Conservation (phyloP, 1,140 invertebrate species). For the Leptinotarsa defecta region DNA sequence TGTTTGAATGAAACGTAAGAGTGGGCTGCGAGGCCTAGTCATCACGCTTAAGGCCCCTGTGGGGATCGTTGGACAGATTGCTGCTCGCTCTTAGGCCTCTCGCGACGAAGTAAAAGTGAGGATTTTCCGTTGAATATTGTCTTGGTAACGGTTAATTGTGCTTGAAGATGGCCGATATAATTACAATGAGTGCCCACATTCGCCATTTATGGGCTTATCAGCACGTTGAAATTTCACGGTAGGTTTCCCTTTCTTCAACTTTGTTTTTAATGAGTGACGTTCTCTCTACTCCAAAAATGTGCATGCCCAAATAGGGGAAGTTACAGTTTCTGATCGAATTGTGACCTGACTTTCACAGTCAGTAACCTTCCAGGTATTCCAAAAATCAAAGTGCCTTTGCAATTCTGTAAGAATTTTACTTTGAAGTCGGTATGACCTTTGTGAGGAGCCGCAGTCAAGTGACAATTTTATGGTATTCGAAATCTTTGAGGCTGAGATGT, state of each 20-base stretch:
- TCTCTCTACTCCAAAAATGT: neutral
- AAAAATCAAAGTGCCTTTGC: too few species aligned
- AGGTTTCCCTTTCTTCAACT: neutral
- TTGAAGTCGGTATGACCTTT: too few species aligned
- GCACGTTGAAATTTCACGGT: neutral
- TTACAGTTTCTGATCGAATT: too few species aligned
- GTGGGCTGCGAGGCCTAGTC: neutral
- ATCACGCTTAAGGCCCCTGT: slow-evolving; percentile 17
- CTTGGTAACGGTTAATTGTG: slow-evolving; percentile 20
- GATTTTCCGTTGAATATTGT: slow-evolving; percentile 11
- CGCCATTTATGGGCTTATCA: slow-evolving; percentile 10
- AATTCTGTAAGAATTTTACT: too few species aligned
- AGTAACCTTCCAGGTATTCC: too few species aligned
- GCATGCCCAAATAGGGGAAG: neutral
- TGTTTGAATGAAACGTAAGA: neutral
- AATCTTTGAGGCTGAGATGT: too few species aligned
- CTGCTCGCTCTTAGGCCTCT: slow-evolving; percentile 6
- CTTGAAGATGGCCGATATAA: slow-evolving; percentile 9
- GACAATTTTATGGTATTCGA: too few species aligned
- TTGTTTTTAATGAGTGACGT: neutral
- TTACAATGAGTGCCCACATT: neutral
- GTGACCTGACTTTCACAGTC: too few species aligned
- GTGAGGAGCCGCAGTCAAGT: too few species aligned
- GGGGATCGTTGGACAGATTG: slow-evolving; percentile 18
- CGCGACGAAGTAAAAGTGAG: slow-evolving; percentile 9